phyloP scores from a whole-genome alignment of 2,113 vertebrate genomes.

The Phalacrocorax carbo region DNA sequence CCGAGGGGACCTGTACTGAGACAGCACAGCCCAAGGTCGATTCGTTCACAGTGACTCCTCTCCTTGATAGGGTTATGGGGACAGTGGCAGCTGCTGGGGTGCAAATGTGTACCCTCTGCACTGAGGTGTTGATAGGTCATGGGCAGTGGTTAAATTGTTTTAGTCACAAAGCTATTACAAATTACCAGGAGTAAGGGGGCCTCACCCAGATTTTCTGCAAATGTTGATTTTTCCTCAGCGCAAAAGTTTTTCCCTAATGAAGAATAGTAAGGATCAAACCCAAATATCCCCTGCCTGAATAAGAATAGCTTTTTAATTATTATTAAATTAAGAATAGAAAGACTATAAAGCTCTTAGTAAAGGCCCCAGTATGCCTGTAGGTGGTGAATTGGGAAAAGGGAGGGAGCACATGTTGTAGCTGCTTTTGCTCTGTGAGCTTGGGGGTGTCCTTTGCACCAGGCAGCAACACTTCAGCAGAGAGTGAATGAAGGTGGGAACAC shows the following conservation, averaged over 20 bases:
- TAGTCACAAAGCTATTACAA: neutral
- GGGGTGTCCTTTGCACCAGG: neutral
- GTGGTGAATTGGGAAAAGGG: neutral
- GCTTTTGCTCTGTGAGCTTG: neutral
- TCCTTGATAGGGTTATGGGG: neutral
- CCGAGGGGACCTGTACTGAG: neutral
- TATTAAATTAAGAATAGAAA: neutral
- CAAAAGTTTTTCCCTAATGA: neutral
- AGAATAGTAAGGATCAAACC: neutral
- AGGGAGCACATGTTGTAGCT: neutral
- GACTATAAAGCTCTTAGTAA: neutral
- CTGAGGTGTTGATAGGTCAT: neutral
- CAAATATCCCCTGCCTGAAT: neutral
- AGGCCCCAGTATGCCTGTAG: neutral
- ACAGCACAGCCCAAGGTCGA: neutral
- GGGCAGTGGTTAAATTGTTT: neutral
- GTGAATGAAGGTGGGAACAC: constrained; percentile 29
- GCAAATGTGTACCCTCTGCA: neutral
- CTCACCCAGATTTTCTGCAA: neutral
- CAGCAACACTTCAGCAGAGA: neutral
- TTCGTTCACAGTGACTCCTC: neutral
- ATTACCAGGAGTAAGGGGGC: neutral
- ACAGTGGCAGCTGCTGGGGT: neutral
- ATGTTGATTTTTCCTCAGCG: neutral
- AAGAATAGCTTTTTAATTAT: neutral